Evolutionary conservation across 1,140 invertebrate species (phyloP), one percentile per base, ranked within the genome.

Genomic region (Wiebesia pumilae): DNA sequence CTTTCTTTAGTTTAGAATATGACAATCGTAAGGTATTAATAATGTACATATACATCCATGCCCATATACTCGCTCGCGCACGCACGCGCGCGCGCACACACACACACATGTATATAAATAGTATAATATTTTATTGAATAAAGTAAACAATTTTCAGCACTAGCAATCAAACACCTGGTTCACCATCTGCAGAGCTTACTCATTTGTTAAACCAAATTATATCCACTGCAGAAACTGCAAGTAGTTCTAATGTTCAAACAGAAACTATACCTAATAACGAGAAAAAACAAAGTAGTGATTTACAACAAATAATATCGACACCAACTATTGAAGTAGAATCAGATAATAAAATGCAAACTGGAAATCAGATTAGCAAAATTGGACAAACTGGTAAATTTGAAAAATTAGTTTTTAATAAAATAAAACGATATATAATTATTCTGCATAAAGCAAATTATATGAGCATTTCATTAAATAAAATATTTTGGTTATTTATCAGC

Each of bases 121-220:
- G 43, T 54, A 16, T 54, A 54, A 19, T 16, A 54, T 16, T 54
- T 54, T 54, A 54, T 62, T 27, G 27, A 27, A 62, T 24, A 69
- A 69, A 35, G 35, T 3, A 35, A 35, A 33, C 6, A 6, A 33
- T 35, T 69, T 69, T 35, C 65, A 69, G 65, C 9, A 30, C 84
- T 81, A 90, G 89, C 81, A 89, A 58, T 71, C 83, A 67, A 81
- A 87, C 82, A 65, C 71, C 87, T 47, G 88, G 90, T 38, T 90
- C 89, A 40, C 88, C 89, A 62, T 89, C 90, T 30, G 81, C 88
- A 38, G 91, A 91, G 43, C 81, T 92, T 14, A 89, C 89, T 12
- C 83, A 88, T 79, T 85, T 90, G 62, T 81, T 91, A 38, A 90
- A 89, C 83, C 83, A 89, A 88, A 89, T 90, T 35, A 90, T 88